These are phyloP conservation scores for Phytoseiulus persimilis DNA, from an alignment of 2,888 invertebrate genomes.

Conservation along the genomic window DNA sequence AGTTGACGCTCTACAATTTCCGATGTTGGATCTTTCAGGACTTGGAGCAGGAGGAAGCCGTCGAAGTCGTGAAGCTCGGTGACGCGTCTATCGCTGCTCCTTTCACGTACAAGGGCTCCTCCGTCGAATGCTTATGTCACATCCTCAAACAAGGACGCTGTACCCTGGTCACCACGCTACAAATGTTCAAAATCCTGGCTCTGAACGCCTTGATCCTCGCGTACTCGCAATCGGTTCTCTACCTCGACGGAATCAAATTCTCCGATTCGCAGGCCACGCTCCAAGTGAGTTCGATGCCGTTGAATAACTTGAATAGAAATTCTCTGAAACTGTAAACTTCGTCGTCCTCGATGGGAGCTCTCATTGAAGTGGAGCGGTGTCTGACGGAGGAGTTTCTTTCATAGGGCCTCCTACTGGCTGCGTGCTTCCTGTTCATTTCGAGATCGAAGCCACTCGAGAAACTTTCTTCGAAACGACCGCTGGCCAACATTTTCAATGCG, in stretches of 20 bases:
- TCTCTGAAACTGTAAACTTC: no score
- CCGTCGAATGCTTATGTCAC: conserved; percentile 91
- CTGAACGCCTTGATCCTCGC: conserved; percentile 93
- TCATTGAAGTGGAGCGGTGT: no score
- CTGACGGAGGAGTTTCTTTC: not conserved
- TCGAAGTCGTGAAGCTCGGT: conserved; percentile 83
- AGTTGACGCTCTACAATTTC: no score
- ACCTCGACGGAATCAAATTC: conserved; percentile 94
- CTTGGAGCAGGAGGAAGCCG: conserved; percentile 74
- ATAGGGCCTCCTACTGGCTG: conserved; percentile 75
- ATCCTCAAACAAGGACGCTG: conserved; percentile 99
- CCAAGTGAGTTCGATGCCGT: conserved; percentile 55
- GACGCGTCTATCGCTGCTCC: conserved; percentile 99
- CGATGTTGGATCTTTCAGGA: conserved; percentile 60
- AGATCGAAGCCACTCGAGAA: conserved; percentile 91
- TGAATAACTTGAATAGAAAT: no score
- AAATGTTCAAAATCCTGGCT: conserved; percentile 99
- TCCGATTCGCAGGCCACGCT: conserved; percentile 95
- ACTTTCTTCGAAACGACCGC: conserved; percentile 82
- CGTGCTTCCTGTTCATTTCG: conserved; percentile 95
- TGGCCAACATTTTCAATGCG: conserved; percentile 95
- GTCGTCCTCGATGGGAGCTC: not conserved
- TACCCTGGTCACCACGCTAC: conserved; percentile 94
- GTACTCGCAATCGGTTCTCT: conserved; percentile 95
- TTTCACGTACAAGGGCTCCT: conserved; percentile 92